These are phyloP conservation scores for Schizothorax lantsangensis DNA, from an alignment of 2,797 vertebrate genomes.

Conservation along the genomic window DNA sequence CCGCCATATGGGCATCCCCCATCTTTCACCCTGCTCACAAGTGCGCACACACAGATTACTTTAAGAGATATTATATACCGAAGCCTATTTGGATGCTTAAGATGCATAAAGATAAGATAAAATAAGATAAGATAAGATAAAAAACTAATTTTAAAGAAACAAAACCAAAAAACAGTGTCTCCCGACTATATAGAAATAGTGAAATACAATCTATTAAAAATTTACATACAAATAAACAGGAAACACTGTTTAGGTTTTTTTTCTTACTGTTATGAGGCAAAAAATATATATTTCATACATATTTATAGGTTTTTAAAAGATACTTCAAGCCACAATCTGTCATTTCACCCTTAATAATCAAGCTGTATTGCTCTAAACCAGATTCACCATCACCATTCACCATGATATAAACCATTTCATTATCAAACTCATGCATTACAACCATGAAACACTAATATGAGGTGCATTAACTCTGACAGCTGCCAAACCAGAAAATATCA, in stretches of 20 bases:
- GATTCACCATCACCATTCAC: too few species aligned
- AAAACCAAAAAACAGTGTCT: not conserved
- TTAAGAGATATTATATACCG: not conserved
- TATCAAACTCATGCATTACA: not conserved
- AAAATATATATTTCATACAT: not conserved
- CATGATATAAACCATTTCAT: too few species aligned
- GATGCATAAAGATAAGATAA: not conserved
- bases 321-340: not conserved
- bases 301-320: not conserved
- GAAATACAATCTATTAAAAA: too few species aligned
- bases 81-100: not conserved
- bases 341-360: not conserved
- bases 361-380: not conserved
- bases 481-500: conserved; percentile 6
- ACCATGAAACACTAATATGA: not conserved
- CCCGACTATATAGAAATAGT: not conserved
- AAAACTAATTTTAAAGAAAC: not conserved
- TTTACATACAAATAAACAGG: too few species aligned
- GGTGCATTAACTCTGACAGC: conserved; percentile 28
- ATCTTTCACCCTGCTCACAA: conserved; percentile 59
- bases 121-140: not conserved
- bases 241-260: not conserved
- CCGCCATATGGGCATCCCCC: conserved; percentile 75
- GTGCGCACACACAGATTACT: not conserved
- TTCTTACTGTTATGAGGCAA: not conserved